A percentile compares a stretch with the other conserved stretches of the same genome.
These are phyloP conservation scores for Metallyticus violacea DNA, from an alignment of 2,888 invertebrate species.

Conservation along the genomic window DNA sequence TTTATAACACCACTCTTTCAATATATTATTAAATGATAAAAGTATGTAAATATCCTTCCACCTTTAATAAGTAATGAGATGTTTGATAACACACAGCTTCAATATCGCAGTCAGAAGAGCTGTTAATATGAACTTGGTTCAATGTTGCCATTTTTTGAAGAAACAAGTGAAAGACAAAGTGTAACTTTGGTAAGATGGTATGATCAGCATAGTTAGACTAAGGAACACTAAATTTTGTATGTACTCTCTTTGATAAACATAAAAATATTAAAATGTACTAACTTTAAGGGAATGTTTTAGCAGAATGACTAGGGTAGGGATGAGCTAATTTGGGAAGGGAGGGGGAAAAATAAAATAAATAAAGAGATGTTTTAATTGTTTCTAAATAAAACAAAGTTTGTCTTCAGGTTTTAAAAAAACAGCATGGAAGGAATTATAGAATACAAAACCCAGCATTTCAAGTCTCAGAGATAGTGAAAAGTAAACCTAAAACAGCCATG, in stretches of 20 bases:
- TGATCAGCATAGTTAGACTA: too few relatives aligned
- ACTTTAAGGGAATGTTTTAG: constrained; percentile 6
- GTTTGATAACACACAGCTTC: constrained; percentile 5
- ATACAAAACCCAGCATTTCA: too few relatives aligned
- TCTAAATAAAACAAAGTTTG: too few relatives aligned
- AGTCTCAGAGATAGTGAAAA: too few relatives aligned
- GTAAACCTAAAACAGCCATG: too few relatives aligned
- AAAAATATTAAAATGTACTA: background rate
- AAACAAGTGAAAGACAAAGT: constrained; percentile 15
- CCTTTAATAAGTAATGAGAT: constrained; percentile 17
- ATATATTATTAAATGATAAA: too few relatives aligned
- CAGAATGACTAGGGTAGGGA: constrained; percentile 9
- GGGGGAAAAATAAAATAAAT: too few relatives aligned
- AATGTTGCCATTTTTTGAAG: background rate
- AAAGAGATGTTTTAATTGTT: too few relatives aligned
- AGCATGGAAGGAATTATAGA: background rate
- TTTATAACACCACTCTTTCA: constrained; percentile 17
- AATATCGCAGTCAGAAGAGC: constrained; percentile 10
- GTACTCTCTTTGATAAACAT: too few relatives aligned
- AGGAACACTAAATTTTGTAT: too few relatives aligned
- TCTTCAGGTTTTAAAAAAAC: background rate
- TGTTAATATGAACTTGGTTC: constrained; percentile 14
- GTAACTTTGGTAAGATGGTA: constrained; percentile 15
- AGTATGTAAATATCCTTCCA: constrained; percentile 1
- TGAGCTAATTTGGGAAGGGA: too few relatives aligned